Conservation (phyloP, 2,888 invertebrate genomes). For the Euzophera pinguis region DNA sequence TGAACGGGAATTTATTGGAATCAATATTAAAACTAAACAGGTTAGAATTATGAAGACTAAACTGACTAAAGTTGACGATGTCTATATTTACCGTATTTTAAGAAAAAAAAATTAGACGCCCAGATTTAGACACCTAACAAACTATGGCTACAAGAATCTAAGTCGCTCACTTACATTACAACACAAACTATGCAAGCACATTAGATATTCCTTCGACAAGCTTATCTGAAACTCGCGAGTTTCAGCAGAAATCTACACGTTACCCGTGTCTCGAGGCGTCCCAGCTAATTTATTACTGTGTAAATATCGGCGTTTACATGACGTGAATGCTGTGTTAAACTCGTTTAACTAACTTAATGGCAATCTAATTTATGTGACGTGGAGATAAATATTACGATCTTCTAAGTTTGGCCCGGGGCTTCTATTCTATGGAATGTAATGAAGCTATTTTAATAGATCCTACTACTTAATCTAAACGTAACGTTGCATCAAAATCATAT, state of each 20-base stretch:
- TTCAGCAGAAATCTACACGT: neutral
- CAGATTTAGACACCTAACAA: too few species aligned
- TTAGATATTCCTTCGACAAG: constrained; percentile 3
- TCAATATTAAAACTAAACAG: too few species aligned
- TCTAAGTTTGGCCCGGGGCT: neutral
- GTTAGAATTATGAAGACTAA: too few species aligned
- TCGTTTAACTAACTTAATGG: constrained; percentile 20
- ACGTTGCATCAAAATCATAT: too few species aligned
- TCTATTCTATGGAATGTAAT: too few species aligned
- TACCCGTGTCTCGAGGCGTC: constrained; percentile 1
- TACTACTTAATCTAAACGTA: too few species aligned
- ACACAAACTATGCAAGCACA: neutral
- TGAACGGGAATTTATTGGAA: too few species aligned
- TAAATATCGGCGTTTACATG: constrained; percentile 5
- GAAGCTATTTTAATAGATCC: too few species aligned
- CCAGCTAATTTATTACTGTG: constrained; percentile 10
- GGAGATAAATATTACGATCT: constrained; percentile 14
- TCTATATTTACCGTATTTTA: too few species aligned
- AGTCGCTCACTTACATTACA: neutral
- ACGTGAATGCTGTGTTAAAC: constrained; percentile 14
- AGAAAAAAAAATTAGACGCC: too few species aligned
- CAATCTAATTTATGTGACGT: constrained; percentile 17
- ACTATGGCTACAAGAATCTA: too few species aligned
- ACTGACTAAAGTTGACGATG: too few species aligned
- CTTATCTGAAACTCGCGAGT: neutral